Percentiles rank a stretch among this genome's conserved stretches.
Evolutionary conservation across 2,888 invertebrate species (phyloP).

Genomic region (Phragmatobia fuliginosa): DNA sequence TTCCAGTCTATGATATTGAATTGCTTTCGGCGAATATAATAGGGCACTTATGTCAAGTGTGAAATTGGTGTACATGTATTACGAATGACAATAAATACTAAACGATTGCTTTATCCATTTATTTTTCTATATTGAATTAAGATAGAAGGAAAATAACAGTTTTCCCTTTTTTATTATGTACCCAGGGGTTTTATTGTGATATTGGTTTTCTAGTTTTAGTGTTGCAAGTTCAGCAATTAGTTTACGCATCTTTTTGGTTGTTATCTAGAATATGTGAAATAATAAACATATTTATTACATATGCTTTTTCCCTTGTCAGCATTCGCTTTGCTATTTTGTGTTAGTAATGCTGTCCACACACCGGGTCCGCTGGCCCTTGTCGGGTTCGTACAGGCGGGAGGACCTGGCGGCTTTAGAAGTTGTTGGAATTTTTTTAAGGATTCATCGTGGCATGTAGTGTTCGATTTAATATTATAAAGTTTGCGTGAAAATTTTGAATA

Average conservation of each 20-base stretch:
- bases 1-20: conserved; percentile 80
- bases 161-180: conserved; percentile 22
- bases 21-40: conserved; percentile 77
- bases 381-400: too few species aligned
- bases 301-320: too few species aligned
- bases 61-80: conserved; percentile 62
- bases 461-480: too few species aligned
- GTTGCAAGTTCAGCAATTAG: not conserved
- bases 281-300: too few species aligned
- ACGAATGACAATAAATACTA: conserved; percentile 35
- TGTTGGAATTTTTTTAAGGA: too few species aligned
- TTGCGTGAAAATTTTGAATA: too few species aligned
- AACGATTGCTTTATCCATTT: conserved; percentile 30
- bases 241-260: not conserved
- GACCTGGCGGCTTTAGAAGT: too few species aligned
- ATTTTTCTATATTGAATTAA: conserved; percentile 29
- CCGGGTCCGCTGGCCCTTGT: too few species aligned
- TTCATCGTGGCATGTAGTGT: too few species aligned
- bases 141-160: conserved; percentile 14
- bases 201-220: conserved; percentile 2
- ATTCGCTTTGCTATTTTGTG: too few species aligned
- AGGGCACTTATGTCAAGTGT: conserved; percentile 72
- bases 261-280: too few species aligned
- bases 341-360: too few species aligned
- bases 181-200: not conserved